Evolutionary conservation across 2,888 invertebrate genomes (phyloP), one percentile per base, ranked within the genome.

Genomic region (Acleris literana): DNA sequence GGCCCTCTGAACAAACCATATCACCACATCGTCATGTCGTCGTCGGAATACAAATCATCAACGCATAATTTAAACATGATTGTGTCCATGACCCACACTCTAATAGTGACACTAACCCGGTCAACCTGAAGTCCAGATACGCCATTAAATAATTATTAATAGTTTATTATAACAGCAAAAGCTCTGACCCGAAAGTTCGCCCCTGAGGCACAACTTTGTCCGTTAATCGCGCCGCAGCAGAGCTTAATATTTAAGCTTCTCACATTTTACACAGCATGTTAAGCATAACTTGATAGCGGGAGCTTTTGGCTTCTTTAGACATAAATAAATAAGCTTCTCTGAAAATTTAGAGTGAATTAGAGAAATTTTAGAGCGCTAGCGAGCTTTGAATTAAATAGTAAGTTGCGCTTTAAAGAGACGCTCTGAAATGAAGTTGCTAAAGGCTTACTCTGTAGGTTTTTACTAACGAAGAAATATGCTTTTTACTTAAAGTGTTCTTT

Each of bases 211-310:
- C 56, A 66, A 66, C 62, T 66, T 66, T 20, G 57, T 16, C n/a
- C 18, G 52, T 52, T 62, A 53, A 49, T 65, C 60, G 63, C 43
- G 43, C 44, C 59, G n/a, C 57, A 29, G 54, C 39, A 61, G 25
- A 62, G 62, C 66, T 66, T 66, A 66, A 62, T 66, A 61, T 66
- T 66, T 46, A 57, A 66, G 62, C 62, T 59, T 53, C 64, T 62
- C 57, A 25, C 61, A 62, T 66, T 66, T 66, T 66, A 62, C 65
- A 60, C 61, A 66, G 57, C 66, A 62, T 39, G 62, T 53, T 39
- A 46, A 62, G 56, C 53, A 48, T 57, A 66, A 52, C 66, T 66
- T 57, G 56, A 53, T 62, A 25, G 57, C 53, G 48, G 49, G 22
- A 54, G 56, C 65, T 44, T 56, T 51, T 55, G 55, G 60, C 65